These are phyloP conservation scores for Sebastes reedi DNA, from an alignment of 2,797 vertebrate species.

Conservation along the genomic window DNA sequence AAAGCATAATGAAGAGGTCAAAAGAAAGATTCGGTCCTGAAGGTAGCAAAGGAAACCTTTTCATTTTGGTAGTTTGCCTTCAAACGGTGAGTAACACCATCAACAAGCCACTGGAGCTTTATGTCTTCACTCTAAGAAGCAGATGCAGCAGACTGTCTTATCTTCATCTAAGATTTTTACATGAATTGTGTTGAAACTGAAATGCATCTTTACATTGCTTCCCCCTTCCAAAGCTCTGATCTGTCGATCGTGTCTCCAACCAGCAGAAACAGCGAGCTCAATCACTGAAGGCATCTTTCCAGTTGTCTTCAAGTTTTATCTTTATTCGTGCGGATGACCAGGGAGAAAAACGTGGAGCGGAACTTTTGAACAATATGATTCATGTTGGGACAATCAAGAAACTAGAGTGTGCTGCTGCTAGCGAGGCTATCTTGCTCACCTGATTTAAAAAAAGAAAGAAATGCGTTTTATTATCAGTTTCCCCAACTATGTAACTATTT, in stretches of 20 bases:
- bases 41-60: background rate
- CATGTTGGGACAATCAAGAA: background rate
- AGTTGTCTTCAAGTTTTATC: background rate
- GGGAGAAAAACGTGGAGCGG: background rate
- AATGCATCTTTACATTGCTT: background rate
- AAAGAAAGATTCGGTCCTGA: background rate
- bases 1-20: slow-evolving; percentile 24
- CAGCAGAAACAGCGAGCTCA: background rate
- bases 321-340: background rate
- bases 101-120: background rate
- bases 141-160: background rate
- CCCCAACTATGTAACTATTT: background rate
- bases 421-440: background rate
- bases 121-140: background rate
- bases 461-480: background rate
- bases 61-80: background rate
- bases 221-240: background rate
- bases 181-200: background rate
- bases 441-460: background rate
- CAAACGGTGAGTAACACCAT: background rate
- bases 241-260: background rate
- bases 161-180: background rate
- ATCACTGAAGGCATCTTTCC: background rate
- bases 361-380: background rate
- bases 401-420: background rate